These are phyloP conservation scores for Parelbella ahira DNA, from an alignment of 2,888 invertebrate species.

Conservation along the genomic window DNA sequence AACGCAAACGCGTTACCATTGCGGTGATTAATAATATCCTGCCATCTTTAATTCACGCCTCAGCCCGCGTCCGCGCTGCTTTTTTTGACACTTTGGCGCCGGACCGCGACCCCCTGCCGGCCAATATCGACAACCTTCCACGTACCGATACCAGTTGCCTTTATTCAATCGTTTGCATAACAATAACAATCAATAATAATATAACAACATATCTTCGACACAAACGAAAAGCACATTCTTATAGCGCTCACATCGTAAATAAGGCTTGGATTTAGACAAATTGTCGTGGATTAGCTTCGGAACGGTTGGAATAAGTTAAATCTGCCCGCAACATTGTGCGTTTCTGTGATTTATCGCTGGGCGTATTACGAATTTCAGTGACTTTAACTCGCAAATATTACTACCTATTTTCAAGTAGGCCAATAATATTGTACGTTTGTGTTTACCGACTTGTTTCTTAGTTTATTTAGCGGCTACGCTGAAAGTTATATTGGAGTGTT, in stretches of 20 bases:
- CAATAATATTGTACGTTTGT: not conserved
- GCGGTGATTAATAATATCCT: constrained; percentile 31
- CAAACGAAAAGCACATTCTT: constrained; percentile 12
- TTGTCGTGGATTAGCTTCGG: constrained; percentile 16
- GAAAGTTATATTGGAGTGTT: too few species aligned
- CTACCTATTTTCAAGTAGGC: not conserved
- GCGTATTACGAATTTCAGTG: constrained; percentile 13
- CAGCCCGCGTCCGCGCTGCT: constrained; percentile 26
- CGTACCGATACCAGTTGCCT: constrained; percentile 24
- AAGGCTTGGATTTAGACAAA: constrained; percentile 20
- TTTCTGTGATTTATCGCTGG: constrained; percentile 20
- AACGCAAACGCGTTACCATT: constrained; percentile 27
- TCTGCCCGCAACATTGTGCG: constrained; percentile 16
- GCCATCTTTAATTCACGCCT: constrained; percentile 32
- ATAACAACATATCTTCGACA: constrained; percentile 30
- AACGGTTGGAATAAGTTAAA: constrained; percentile 20
- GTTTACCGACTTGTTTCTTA: too few species aligned
- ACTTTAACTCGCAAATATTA: constrained; percentile 11
- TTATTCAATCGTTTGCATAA: constrained; percentile 34
- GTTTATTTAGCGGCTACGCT: too few species aligned
- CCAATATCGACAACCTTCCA: constrained; percentile 35
- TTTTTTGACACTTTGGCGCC: constrained; percentile 42
- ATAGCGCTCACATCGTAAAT: constrained; percentile 15
- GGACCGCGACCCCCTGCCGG: constrained; percentile 34
- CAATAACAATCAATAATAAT: too few species aligned